phyloP scores from a whole-genome alignment of 2,113 vertebrate species.

The Halcyon senegalensis region DNA sequence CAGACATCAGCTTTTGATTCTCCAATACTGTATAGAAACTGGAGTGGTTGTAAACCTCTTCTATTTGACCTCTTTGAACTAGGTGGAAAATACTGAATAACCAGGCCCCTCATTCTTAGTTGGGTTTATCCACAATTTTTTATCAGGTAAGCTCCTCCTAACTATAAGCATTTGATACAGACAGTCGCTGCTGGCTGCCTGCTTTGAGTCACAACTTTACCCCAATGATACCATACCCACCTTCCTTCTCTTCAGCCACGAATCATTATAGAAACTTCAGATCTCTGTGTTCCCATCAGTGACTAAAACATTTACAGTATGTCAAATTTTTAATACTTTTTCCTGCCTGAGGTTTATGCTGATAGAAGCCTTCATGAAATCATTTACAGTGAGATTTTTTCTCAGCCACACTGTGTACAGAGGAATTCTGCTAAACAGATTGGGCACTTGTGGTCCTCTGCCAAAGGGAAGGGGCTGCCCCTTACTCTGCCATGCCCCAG shows the following conservation, averaged over 20 bases:
- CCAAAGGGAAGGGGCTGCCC: neutral
- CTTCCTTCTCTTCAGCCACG: neutral
- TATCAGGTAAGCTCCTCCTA: neutral
- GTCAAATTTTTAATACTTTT: neutral
- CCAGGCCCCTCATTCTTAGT: neutral
- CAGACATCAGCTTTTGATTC: neutral
- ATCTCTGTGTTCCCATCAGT: neutral
- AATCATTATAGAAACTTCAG: neutral
- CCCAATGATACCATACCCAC: accelerated
- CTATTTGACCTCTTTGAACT: neutral
- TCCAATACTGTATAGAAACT: neutral
- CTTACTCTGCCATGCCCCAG: neutral
- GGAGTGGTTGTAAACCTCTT: neutral
- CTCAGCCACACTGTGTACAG: neutral
- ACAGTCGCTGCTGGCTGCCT: neutral
- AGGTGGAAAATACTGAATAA: neutral
- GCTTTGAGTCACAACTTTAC: neutral
- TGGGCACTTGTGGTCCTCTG: neutral
- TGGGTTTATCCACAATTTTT: neutral
- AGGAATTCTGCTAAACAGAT: neutral
- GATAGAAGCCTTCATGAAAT: neutral
- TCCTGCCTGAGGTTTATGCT: neutral
- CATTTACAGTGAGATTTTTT: neutral
- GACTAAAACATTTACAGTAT: neutral
- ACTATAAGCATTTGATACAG: neutral